Evolutionary conservation across 2,113 vertebrate genomes (phyloP).

Genomic region (Notothenia rossii): DNA sequence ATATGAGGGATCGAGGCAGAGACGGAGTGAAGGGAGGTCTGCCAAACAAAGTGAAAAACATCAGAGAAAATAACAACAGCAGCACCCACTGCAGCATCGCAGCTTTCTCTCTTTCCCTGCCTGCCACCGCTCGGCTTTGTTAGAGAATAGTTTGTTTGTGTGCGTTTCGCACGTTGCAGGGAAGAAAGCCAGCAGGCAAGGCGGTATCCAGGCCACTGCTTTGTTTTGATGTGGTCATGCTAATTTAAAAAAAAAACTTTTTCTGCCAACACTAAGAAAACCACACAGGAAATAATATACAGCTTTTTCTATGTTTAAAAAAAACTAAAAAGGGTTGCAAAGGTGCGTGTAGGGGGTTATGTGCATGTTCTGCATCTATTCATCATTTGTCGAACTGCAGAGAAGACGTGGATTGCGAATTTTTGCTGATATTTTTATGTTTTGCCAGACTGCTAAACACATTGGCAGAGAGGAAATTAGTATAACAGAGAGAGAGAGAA

Average conservation of each 20-base stretch:
- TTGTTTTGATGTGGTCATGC: slow-evolving; percentile 81
- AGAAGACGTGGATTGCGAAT: slow-evolving; percentile 19
- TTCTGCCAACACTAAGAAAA: slow-evolving; percentile 62
- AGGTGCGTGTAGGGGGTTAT: slow-evolving; percentile 16
- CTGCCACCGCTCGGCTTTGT: slow-evolving; percentile 70
- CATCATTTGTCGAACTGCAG: slow-evolving; percentile 11
- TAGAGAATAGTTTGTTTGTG: slow-evolving; percentile 57
- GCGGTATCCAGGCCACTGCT: slow-evolving; percentile 77
- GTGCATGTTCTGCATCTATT: slow-evolving; percentile 38
- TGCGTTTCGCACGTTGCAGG: slow-evolving; percentile 53
- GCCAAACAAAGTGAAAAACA: slow-evolving; percentile 79
- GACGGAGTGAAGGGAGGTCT: slow-evolving; percentile 68
- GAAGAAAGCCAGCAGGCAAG: slow-evolving; percentile 73
- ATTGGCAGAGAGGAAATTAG: slow-evolving; percentile 25
- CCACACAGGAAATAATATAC: slow-evolving; percentile 19
- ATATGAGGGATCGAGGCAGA: slow-evolving; percentile 52
- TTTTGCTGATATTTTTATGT: slow-evolving; percentile 51
- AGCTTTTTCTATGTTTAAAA: slow-evolving; percentile 34
- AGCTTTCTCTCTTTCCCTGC: slow-evolving; percentile 54
- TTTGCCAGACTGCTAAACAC: slow-evolving; percentile 46
- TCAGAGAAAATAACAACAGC: slow-evolving; percentile 73
- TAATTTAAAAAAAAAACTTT: slow-evolving; percentile 65
- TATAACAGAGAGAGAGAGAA: slow-evolving; percentile 12
- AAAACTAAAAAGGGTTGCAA: not conserved
- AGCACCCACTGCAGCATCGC: slow-evolving; percentile 63